These are phyloP conservation scores for Sylvia borin DNA, from an alignment of 2,797 vertebrate species.

Conservation along the genomic window DNA sequence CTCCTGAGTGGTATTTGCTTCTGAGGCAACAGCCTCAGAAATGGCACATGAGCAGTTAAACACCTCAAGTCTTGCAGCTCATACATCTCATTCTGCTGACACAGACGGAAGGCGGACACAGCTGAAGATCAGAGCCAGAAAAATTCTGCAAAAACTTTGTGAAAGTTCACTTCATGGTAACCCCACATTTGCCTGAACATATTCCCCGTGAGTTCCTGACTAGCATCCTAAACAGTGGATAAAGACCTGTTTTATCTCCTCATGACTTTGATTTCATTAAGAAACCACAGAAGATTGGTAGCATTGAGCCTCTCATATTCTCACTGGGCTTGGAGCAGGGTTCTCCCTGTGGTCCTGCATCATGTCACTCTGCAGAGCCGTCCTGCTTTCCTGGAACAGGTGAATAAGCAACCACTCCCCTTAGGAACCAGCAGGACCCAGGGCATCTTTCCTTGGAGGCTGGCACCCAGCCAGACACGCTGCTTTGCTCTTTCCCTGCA, in stretches of 20 bases:
- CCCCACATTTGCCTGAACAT: neutral
- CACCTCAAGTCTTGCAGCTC: neutral
- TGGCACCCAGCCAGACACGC: neutral
- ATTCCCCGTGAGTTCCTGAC: neutral
- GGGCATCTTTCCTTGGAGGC: neutral
- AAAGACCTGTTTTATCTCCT: neutral
- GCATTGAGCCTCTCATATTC: fast-evolving
- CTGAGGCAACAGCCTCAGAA: neutral
- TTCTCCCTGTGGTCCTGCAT: neutral
- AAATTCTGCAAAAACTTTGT: neutral
- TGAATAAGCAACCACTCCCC: neutral
- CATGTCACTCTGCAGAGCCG: neutral
- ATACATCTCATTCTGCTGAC: neutral
- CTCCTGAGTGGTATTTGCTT: neutral
- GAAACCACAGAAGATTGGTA: neutral
- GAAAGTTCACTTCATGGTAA: neutral
- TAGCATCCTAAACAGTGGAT: neutral
- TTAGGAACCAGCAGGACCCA: neutral
- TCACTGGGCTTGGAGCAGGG: neutral
- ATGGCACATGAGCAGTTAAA: constrained; percentile 7
- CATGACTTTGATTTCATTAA: neutral
- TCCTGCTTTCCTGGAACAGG: neutral
- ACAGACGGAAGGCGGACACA: neutral
- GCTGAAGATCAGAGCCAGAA: neutral
- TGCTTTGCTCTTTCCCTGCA: neutral